Evolutionary conservation across 2,888 invertebrate species (phyloP), one percentile per base, ranked within the genome.

Genomic region (Arge pagana): DNA sequence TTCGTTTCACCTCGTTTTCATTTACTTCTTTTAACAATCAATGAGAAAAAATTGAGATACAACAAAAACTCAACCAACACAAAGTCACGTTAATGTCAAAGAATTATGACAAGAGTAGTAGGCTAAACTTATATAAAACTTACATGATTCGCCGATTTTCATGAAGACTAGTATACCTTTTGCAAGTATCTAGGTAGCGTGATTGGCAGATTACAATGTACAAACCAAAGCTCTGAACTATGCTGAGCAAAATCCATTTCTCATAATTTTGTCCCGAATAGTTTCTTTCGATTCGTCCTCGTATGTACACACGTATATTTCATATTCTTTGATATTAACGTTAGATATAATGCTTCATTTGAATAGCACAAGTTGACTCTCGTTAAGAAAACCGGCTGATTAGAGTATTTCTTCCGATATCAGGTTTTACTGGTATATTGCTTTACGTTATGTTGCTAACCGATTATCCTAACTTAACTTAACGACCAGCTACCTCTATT

Each of bases 341-440:
- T 33, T 15, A 23, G 13, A 42, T 19, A 42, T 6, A 36, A 13
- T 16, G 26, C 18, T 16, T 26, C 31, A 41, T 30, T 30, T 10
- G 30, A 45, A 31, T 33, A 45, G 21, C 31, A 45, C 35, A 45
- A 26, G 31, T 16, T 33, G 19, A 18, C n/a, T n/a, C n/a, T n/a
- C n/a, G 21, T 45, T 45, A 35, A 35, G 31, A 15, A 45, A 45
- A 45, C 45, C 63, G 60, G 60, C 63, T 60, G 62, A 65, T 58
- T 59, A 31, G 72, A 72, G 73, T 72, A 72, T 72, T 70, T 62
- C 61, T 63, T 64, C 56, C 59, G 59, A 65, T 71, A 63, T 71
- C 71, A 71, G 71, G 66, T 68, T 61, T 67, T 67, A 67, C 69
- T 71, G 68, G 64, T 70, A 60, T 67, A 70, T 72, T 72, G 68